Evolutionary conservation across 2,113 vertebrate genomes (phyloP), one percentile per base, ranked within the genome.

Genomic region (Lonchura striata): DNA sequence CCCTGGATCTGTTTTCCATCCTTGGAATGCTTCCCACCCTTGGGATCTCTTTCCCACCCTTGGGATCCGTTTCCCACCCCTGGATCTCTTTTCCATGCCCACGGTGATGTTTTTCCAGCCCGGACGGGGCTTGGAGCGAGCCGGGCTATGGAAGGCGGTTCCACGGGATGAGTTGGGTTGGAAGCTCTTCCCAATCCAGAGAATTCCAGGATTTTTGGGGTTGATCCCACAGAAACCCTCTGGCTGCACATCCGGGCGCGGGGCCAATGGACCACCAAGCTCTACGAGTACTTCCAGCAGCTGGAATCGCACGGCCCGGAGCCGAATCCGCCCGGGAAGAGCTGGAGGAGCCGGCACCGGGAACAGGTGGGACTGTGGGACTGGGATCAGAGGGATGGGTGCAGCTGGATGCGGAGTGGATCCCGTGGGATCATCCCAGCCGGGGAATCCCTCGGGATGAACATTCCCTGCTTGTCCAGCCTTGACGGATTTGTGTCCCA

Each of bases 241-340:
- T 99, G 99, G 99, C 98, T 99, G 21, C 99, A 99, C 63, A 93
- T 99, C 72, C 97, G 98, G 50, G 98, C 98, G 0, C 97, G 98
- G 97, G 99, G 99, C 50, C 99, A 99, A 77, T 99, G 99, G 99
- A 99, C 99, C 66, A 98, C 96, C 95, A 97, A 98, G 2, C 97
- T 99, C 35, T 98, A 98, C 2, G 98, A 99, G n/a, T 98, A 97
- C 87, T 99, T 99, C 97, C 97, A 97, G 75, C 95, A 94, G 27
- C 95, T 90, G 1, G 90, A 97, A 5, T 75, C 5, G 0, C 61
- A 41, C 24, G 9, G 13, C 9, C 25, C 2, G 4, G 96, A 93
- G 71, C 71, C 46, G 0, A 88, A 97, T 86, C 96, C 81, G 0
- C 94, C 98, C 8, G 71, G 96, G 10, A 82, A 89, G 52, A 98